These are phyloP conservation scores for Eupithecia centaureata DNA, from an alignment of 2,888 invertebrate genomes.

Conservation along the genomic window DNA sequence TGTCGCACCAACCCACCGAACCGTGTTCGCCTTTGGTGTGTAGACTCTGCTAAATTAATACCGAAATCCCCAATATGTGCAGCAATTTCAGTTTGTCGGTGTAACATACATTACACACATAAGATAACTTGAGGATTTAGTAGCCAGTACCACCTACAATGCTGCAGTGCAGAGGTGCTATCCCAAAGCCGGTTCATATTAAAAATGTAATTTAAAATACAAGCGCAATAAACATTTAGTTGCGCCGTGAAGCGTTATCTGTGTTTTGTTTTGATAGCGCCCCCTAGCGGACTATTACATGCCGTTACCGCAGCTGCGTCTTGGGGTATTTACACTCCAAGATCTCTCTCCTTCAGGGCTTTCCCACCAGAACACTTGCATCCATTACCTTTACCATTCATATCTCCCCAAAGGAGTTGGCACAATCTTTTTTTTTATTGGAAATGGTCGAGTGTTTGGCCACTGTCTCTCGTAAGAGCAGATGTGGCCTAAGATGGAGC, in stretches of 20 bases:
- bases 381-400: not conserved
- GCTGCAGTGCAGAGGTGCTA: constrained; percentile 13
- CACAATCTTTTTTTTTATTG: too few species aligned
- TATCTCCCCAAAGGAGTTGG: too few species aligned
- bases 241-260: constrained; percentile 42
- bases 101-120: not conserved
- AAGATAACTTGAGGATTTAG: not conserved
- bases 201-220: constrained; percentile 29
- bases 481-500: too few species aligned
- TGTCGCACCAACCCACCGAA: too few species aligned
- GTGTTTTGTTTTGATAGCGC: constrained; percentile 44
- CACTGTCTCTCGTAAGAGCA: too few species aligned
- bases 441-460: too few species aligned
- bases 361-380: too few species aligned
- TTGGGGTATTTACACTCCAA: constrained; percentile 29
- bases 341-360: constrained; percentile 10
- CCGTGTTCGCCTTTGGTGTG: not conserved
- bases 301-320: constrained; percentile 43
- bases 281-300: constrained; percentile 39
- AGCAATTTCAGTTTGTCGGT: not conserved
- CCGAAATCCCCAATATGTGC: not conserved
- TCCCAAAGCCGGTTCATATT: constrained; percentile 25
- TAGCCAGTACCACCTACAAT: not conserved
- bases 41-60: not conserved
- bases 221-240: constrained; percentile 34